phyloP scores from a whole-genome alignment of 2,888 invertebrate species.

The Drosophila conformis region DNA sequence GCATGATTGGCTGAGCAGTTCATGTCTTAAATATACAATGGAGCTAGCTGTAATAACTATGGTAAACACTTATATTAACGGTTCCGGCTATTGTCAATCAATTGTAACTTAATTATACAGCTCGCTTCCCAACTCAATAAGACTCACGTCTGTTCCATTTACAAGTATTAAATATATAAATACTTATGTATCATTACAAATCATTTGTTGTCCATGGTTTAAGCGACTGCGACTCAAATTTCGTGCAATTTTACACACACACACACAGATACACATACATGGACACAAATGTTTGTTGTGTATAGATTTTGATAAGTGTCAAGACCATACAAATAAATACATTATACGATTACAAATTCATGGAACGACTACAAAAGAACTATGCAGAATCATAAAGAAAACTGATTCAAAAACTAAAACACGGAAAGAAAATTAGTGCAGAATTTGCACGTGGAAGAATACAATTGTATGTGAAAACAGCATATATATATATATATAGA shows the following conservation, averaged over 20 bases:
- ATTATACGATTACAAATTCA: conserved; percentile 23
- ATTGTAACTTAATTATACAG: conserved; percentile 29
- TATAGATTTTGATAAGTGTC: conserved; percentile 70
- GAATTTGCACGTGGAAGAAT: conserved; percentile 39
- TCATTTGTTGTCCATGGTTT: conserved; percentile 59
- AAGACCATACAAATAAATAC: conserved; percentile 44
- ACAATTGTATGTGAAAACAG: conserved; percentile 55
- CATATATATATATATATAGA: conserved; percentile 38
- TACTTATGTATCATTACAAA: conserved; percentile 20
- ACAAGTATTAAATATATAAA: conserved; percentile 16
- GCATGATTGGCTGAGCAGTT: conserved; percentile 3
- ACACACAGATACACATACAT: conserved; percentile 10
- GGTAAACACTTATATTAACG: conserved; percentile 25
- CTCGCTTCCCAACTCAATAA: conserved; percentile 48
- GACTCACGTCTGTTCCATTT: conserved; percentile 48
- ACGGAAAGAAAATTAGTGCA: conserved; percentile 24
- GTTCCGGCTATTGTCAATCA: conserved; percentile 27
- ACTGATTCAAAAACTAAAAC: conserved; percentile 33
- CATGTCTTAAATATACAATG: conserved; percentile 20
- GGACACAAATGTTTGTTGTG: conserved; percentile 6
- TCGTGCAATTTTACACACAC: background rate
- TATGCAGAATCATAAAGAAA: conserved; percentile 51
- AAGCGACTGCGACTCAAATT: conserved; percentile 22
- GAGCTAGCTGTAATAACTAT: conserved; percentile 24
- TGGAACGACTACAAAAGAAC: conserved; percentile 25